Evolutionary conservation across 1,140 invertebrate species (phyloP), one percentile per base, ranked within the genome.

Genomic region (Limonius californicus): DNA sequence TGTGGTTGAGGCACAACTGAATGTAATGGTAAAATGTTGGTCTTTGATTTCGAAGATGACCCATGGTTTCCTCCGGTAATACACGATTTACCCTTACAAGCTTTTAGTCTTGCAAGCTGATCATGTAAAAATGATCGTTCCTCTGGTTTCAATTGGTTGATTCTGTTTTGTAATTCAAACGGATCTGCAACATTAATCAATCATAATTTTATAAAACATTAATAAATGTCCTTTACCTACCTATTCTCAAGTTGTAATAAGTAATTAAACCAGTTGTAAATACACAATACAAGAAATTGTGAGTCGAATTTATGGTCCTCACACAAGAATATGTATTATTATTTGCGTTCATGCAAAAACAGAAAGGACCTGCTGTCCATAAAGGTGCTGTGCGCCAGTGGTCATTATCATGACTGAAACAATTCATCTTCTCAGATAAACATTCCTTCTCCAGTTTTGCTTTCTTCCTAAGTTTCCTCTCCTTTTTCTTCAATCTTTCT

Each of bases 321-420:
- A 99, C 76, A 75, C 97, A 99, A 73, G 94, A 97, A 78, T 97
- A 99, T 0, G 96, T 97, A 75, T 99, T 98, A 78, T 98, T 99
- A 72, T 96, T 96, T n/a, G 96, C 89, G 75, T 98, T 98, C 86
- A 97, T 95, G 74, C 97, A 99, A 74, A 97, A 97, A 78, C 97
- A 99, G 74, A 99, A 98, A 1, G 94, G 92, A 0, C 94, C 95
- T 55, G 89, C 86, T 42, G 85, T 93, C 97, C 96, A 99, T 2
- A 92, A 79, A 1, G 96, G 97, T 1, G 91, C 88, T 0, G 95
- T 98, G 68, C 89, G 85, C 96, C 96, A 98, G 72, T 98, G 95
- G 68, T 92, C 87, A 72, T 95, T 95, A 75, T 97, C 92, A 72
- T 98, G 95, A 63, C 90, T 89, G 78, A 98, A 98, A 73, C 96